Evolutionary conservation across 1,140 invertebrate genomes (phyloP).

Genomic region (Cotesia glomerata): DNA sequence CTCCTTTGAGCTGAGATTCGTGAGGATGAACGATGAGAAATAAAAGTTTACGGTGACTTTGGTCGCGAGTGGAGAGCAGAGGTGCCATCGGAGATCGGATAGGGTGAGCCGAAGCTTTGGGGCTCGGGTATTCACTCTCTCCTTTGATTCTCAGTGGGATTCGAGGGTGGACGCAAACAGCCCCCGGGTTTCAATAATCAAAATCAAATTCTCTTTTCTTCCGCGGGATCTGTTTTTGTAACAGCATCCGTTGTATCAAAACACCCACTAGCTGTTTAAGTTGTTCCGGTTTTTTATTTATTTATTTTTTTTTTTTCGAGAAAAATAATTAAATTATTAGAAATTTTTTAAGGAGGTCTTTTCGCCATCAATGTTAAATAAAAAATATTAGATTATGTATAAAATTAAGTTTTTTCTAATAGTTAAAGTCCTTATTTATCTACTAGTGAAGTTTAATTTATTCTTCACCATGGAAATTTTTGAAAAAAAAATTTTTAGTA

Average conservation of each 20-base stretch:
- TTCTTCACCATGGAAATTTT: no score
- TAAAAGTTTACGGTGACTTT: background rate
- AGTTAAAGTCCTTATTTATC: no score
- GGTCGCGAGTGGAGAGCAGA: background rate
- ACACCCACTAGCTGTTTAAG: background rate
- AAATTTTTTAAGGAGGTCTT: no score
- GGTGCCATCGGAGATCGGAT: conserved; percentile 5
- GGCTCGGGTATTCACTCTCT: conserved; percentile 4
- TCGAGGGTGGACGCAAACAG: conserved; percentile 52
- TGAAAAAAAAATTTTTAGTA: no score
- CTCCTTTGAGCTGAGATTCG: conserved; percentile 35
- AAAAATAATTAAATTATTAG: no score
- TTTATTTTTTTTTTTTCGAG: background rate
- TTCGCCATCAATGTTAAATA: no score
- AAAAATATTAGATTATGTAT: no score
- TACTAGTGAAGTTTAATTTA: no score
- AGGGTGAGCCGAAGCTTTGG: background rate
- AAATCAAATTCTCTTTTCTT: conserved; percentile 48
- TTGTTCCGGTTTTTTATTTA: background rate
- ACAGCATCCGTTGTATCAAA: background rate
- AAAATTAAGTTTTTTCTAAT: no score
- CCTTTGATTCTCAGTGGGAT: conserved; percentile 14
- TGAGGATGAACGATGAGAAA: background rate
- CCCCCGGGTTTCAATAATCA: conserved; percentile 47
- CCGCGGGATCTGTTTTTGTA: background rate